Percentiles rank a stretch among this genome's conserved stretches.
Conservation (phyloP, 2,113 vertebrate species). For the Oryzias woworae region DNA sequence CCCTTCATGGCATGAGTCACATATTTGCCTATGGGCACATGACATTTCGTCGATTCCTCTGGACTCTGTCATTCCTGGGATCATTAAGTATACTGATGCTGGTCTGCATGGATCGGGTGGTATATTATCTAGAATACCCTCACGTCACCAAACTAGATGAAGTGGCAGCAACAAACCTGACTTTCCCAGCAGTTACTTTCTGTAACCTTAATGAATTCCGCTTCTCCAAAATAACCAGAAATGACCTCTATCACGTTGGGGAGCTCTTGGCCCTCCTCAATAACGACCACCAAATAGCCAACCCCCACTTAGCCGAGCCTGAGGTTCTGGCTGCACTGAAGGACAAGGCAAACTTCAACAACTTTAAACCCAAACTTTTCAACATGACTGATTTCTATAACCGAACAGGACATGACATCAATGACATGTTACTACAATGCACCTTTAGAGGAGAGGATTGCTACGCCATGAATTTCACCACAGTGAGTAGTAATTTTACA, state of each 20-base stretch:
- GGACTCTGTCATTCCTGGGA: constrained; percentile 84
- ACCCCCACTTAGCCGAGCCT: constrained; percentile 83
- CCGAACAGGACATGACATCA: constrained; percentile 86
- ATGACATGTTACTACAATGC: constrained; percentile 87
- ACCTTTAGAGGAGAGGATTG: constrained; percentile 83
- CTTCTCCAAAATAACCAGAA: constrained; percentile 85
- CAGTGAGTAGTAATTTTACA: constrained; percentile 75
- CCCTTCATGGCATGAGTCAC: constrained; percentile 89
- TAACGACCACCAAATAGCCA: constrained; percentile 82
- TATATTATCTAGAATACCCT: constrained; percentile 84
- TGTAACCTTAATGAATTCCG: constrained; percentile 91
- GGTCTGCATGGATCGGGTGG: constrained; percentile 84
- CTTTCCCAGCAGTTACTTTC: constrained; percentile 87
- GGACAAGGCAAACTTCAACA: constrained; percentile 86
- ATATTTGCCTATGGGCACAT: constrained; percentile 85
- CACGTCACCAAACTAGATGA: constrained; percentile 84
- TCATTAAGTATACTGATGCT: constrained; percentile 81
- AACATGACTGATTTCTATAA: constrained; percentile 92
- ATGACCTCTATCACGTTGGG: constrained; percentile 88
- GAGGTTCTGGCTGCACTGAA: constrained; percentile 82
- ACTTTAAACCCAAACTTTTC: constrained; percentile 87
- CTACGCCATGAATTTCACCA: constrained; percentile 81
- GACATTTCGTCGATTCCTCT: constrained; percentile 84
- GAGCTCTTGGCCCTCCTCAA: constrained; percentile 86
- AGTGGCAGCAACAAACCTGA: constrained; percentile 83